phyloP scores from a whole-genome alignment of 2,113 vertebrate genomes.

The Circaetus gallicus region DNA sequence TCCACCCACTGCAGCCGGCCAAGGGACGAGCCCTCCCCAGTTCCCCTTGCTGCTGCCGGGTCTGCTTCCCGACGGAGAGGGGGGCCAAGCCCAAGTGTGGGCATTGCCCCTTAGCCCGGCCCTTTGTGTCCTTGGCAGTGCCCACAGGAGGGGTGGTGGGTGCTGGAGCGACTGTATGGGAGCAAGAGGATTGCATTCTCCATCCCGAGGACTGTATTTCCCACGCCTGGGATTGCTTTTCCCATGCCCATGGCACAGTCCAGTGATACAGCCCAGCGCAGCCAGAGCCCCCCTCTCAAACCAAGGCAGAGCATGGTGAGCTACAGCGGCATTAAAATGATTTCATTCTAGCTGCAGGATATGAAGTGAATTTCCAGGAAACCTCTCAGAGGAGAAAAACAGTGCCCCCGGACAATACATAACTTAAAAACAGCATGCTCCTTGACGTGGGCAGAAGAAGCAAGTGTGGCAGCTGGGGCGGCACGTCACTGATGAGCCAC shows the following conservation, averaged over 20 bases:
- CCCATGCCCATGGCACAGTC: background rate
- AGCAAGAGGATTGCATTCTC: background rate
- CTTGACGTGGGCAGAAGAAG: background rate
- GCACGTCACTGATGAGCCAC: background rate
- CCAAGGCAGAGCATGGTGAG: background rate
- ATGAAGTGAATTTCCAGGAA: background rate
- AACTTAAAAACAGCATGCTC: background rate
- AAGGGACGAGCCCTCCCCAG: background rate
- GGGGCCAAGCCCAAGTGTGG: background rate
- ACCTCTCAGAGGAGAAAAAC: background rate
- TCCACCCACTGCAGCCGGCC: rapidly evolving
- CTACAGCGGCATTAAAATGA: background rate
- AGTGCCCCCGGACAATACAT: background rate
- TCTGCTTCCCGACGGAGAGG: background rate
- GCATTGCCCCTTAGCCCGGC: background rate
- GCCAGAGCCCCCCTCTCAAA: background rate
- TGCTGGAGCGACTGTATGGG: background rate
- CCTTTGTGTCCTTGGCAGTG: background rate
- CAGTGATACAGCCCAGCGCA: background rate
- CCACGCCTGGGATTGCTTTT: background rate
- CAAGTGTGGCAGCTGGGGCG: background rate
- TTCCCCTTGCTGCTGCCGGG: background rate
- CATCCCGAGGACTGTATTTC: background rate
- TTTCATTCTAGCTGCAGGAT: background rate
- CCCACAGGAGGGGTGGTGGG: rapidly evolving